phyloP scores from a whole-genome alignment of 2,888 invertebrate species.

The Erynnis tages region DNA sequence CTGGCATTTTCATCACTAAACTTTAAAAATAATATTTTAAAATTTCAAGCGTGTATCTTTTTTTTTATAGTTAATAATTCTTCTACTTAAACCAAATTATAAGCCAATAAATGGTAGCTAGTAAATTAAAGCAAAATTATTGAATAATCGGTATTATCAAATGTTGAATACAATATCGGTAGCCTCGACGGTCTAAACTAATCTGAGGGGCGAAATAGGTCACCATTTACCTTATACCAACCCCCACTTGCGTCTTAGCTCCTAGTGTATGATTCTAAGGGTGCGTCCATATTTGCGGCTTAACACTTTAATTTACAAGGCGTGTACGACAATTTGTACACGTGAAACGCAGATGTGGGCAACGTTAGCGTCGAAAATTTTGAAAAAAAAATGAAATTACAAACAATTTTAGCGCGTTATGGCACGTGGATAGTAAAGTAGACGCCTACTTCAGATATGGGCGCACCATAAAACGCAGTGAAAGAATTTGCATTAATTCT shows the following conservation, averaged over 20 bases:
- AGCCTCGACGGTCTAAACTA: slow-evolving; percentile 42
- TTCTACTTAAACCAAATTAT: background rate
- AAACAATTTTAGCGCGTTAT: no score
- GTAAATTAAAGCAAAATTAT: background rate
- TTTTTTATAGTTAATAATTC: background rate
- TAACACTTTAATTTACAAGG: no score
- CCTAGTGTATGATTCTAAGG: background rate
- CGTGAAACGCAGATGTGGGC: no score
- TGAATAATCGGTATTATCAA: background rate
- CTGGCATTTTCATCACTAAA: slow-evolving; percentile 9
- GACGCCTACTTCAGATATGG: no score
- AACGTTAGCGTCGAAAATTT: no score
- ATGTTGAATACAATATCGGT: slow-evolving; percentile 23
- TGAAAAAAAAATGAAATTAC: no score
- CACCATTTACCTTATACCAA: slow-evolving; percentile 57
- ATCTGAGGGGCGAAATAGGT: slow-evolving; percentile 71
- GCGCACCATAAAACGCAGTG: no score
- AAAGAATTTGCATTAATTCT: no score
- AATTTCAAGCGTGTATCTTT: background rate
- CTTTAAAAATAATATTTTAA: background rate
- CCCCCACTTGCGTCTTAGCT: slow-evolving; percentile 52
- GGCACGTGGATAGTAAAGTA: no score
- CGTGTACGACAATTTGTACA: no score
- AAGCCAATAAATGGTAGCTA: no score
- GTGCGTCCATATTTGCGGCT: no score